Conservation (phyloP, 2,113 vertebrate genomes). For the Spea bombifrons region DNA sequence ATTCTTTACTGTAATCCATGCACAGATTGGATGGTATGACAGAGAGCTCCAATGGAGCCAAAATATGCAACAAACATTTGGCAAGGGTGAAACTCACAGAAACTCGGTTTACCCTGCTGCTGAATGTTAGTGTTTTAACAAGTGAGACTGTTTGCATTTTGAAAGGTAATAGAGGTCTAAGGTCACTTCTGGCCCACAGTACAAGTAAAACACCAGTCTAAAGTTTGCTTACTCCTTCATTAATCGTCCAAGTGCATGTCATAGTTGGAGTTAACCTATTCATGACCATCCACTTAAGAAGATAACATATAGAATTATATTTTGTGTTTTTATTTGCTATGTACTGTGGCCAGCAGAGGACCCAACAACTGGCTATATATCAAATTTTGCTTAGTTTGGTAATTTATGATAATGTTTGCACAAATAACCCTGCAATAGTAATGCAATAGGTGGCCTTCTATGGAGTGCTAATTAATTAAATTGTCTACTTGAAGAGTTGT, state of each 20-base stretch:
- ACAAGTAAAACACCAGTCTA: conserved; percentile 17
- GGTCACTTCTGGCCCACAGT: conserved; percentile 18
- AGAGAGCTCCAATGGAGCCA: conserved; percentile 19
- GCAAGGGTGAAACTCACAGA: conserved; percentile 30
- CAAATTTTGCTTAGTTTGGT: too few species aligned
- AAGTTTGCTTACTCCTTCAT: conserved; percentile 29
- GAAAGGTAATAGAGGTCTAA: conserved; percentile 38
- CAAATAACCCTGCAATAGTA: too few species aligned
- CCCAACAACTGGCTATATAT: too few species aligned
- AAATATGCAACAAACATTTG: conserved; percentile 42
- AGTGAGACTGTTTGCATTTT: conserved; percentile 44
- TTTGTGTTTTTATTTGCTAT: too few species aligned
- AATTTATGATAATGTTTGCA: too few species aligned
- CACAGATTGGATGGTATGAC: conserved; percentile 20
- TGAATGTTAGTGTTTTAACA: conserved; percentile 42
- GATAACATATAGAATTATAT: too few species aligned
- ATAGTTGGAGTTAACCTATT: too few species aligned
- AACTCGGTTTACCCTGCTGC: conserved; percentile 31
- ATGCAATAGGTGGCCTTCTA: too few species aligned
- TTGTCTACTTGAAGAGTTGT: too few species aligned
- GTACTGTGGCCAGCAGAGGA: too few species aligned
- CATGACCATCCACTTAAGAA: too few species aligned
- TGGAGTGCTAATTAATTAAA: too few species aligned
- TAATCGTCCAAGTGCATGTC: neutral
- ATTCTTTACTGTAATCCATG: conserved; percentile 29